Conservation (phyloP, 2,113 vertebrate species). For the Dendrocopos noguchii region DNA sequence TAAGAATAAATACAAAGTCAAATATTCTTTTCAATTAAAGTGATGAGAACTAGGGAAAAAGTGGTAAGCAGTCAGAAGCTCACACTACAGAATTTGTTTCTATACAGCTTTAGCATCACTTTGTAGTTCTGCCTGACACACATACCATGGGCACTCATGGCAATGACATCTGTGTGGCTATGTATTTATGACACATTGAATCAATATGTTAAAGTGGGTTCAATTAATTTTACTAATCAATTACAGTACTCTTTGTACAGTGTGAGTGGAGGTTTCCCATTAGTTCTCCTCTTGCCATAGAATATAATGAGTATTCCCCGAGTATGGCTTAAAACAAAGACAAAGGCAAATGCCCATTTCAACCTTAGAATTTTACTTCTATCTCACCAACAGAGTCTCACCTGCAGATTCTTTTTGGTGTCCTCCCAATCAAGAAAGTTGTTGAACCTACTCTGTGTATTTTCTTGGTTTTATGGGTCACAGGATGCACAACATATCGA, state of each 20-base stretch:
- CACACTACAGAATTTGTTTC: neutral
- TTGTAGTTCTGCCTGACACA: neutral
- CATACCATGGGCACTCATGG: neutral
- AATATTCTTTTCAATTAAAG: neutral
- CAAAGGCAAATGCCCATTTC: neutral
- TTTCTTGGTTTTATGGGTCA: conserved; percentile 77
- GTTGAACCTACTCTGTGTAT: conserved; percentile 68
- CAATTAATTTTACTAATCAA: neutral
- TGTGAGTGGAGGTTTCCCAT: neutral
- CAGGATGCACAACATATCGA: conserved; percentile 72
- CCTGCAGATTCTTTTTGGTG: conserved; percentile 84
- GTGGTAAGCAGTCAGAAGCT: neutral
- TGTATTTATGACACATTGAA: neutral
- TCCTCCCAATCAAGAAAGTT: conserved; percentile 86
- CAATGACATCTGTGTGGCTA: neutral
- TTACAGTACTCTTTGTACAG: neutral
- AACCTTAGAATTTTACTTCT: neutral
- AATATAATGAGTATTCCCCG: neutral
- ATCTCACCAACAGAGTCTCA: conserved; percentile 49
- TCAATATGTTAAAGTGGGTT: neutral
- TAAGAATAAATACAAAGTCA: neutral
- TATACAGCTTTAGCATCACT: neutral
- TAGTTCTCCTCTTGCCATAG: neutral
- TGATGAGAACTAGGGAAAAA: neutral
- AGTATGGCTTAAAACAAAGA: neutral